Conservation (phyloP, 2,888 invertebrate species). For the Euplagia quadripunctaria region DNA sequence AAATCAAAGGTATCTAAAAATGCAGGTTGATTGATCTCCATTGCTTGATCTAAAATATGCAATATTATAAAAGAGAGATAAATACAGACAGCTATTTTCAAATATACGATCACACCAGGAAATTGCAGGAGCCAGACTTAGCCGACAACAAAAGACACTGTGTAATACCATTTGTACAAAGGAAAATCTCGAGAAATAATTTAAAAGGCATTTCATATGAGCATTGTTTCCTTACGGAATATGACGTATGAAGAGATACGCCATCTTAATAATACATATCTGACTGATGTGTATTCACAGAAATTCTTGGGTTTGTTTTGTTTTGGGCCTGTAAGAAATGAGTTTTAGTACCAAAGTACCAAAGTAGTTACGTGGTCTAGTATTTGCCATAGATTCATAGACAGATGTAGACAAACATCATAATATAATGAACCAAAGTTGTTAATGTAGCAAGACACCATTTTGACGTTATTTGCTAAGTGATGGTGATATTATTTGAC, state of each 20-base stretch:
- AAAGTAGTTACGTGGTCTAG: background rate
- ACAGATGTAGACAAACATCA: no score
- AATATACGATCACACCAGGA: conserved; percentile 2
- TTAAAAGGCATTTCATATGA: conserved; percentile 54
- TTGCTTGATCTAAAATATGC: background rate
- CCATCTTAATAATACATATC: conserved; percentile 49
- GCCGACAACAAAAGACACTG: conserved; percentile 37
- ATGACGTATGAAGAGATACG: conserved; percentile 41
- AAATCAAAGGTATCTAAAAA: background rate
- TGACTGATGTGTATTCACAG: conserved; percentile 36
- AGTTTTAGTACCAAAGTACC: background rate
- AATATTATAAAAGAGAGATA: background rate
- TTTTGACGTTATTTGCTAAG: no score
- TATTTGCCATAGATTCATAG: background rate
- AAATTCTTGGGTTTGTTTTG: conserved; percentile 32
- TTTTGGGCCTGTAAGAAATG: background rate
- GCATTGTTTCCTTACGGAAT: conserved; percentile 49
- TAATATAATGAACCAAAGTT: no score
- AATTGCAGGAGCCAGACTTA: conserved; percentile 30
- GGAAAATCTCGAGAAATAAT: conserved; percentile 43
- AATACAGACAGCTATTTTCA: background rate
- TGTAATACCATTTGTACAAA: conserved; percentile 38
- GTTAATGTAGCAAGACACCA: no score
- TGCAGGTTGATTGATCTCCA: background rate
- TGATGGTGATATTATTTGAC: no score